A percentile compares a stretch with the other conserved stretches of the same genome.
phyloP scores from a whole-genome alignment of 2,797 vertebrate species.

The Corythornis leucogaster region DNA sequence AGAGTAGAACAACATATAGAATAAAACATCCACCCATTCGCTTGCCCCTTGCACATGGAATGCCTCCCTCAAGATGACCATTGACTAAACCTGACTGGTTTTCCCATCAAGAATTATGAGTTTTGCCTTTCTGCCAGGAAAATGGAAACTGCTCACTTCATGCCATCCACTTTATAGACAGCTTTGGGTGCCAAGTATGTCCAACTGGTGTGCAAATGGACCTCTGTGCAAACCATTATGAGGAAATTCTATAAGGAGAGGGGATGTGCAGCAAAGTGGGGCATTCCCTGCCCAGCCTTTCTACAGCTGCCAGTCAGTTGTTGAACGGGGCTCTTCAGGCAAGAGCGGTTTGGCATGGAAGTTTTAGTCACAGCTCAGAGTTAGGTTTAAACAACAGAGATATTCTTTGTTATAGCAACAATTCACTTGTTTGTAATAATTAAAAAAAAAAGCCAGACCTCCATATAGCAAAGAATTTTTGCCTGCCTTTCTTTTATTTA shows the following conservation, averaged over 20 bases:
- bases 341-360: neutral
- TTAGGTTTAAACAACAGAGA: neutral
- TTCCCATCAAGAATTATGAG: neutral
- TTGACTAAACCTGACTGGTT: neutral
- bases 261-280: neutral
- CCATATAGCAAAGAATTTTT: neutral
- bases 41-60: neutral
- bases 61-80: neutral
- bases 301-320: neutral
- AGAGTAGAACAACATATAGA: neutral
- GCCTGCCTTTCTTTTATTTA: neutral
- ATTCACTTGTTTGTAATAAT: neutral
- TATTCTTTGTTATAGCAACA: neutral
- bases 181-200: neutral
- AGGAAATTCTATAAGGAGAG: neutral
- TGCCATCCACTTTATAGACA: neutral
- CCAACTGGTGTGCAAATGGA: neutral
- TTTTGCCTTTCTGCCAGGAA: neutral
- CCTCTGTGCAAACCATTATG: neutral
- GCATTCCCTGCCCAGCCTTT: neutral
- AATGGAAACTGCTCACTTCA: neutral
- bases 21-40: neutral
- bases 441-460: neutral
- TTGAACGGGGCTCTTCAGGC: neutral
- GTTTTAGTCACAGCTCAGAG: neutral